phyloP scores from a whole-genome alignment of 2,113 vertebrate genomes.

The Australoheros scitulus region DNA sequence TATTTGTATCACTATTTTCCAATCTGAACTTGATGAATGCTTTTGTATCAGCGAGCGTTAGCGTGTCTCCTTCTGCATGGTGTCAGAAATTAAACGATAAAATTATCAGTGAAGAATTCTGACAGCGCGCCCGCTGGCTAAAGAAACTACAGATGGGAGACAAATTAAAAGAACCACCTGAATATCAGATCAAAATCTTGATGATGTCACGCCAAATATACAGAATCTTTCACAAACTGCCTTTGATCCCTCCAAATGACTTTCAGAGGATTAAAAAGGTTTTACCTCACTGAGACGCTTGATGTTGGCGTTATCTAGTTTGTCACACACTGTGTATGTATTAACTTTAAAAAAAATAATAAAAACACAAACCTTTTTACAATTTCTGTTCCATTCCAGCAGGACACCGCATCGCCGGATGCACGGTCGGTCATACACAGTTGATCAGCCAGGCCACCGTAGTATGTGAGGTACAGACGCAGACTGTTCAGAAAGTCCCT shows the following conservation, averaged over 20 bases:
- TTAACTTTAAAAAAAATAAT: neutral
- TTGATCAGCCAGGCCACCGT: constrained; percentile 83
- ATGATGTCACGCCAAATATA: neutral
- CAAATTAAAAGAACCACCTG: neutral
- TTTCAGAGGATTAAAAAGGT: neutral
- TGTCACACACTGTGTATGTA: neutral
- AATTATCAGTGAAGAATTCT: neutral
- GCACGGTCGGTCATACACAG: constrained; percentile 84
- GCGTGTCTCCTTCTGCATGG: neutral
- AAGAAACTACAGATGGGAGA: neutral
- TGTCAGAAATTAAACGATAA: neutral
- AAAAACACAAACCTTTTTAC: constrained; percentile 81
- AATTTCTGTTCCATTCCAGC: constrained; percentile 86
- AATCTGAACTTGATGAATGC: neutral
- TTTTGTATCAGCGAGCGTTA: neutral
- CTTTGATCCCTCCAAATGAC: neutral
- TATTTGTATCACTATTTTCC: neutral
- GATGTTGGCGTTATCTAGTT: neutral
- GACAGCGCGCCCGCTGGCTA: neutral
- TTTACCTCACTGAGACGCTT: neutral
- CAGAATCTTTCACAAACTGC: neutral
- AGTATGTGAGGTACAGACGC: constrained; percentile 81
- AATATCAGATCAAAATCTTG: neutral
- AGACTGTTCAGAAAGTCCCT: constrained; percentile 87
- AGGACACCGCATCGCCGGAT: constrained; percentile 76